Evolutionary conservation across 2,888 invertebrate species (phyloP), one percentile per base, ranked within the genome.

Genomic region (Polietes domitor): DNA sequence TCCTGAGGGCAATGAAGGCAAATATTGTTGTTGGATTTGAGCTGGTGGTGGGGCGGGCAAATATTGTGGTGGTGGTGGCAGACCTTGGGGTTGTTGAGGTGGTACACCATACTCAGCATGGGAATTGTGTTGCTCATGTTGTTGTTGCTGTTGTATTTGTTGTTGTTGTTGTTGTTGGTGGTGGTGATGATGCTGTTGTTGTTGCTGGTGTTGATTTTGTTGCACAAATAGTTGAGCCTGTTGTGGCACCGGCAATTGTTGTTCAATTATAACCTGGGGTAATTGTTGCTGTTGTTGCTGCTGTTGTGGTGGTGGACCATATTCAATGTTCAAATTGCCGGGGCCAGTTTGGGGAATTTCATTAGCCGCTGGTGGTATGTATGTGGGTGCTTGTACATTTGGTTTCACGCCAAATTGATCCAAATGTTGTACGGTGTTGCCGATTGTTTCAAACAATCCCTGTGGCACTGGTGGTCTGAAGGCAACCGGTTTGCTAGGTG

Each of bases 381-480:
- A 95, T 0, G 94, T 91, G 0, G 93, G 93, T 0, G 93, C 93
- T 86, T 93, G 93, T 10, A 92, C 91, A 0, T 91, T 89, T 70
- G 94, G 94, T 79, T 94, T 94, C 2, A 94, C 91, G 0, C 94
- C 94, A 82, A 94, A 94, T 19, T 93, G 91, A 88, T 95, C 95
- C 86, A 95, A 94, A 19, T 94, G 94, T 68, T 94, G 93, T 0
- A 94, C 94, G 0, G 93, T 93, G 72, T 95, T 94, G 0, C 94
- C 95, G 84, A 95, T 94, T 72, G 94, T 95, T 86, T 95, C 94
- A 2, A 96, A 92, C 4, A 96, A 91, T 0, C 95, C 96, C 71
- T 94, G 93, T 0, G 96, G 96, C 0, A 96, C 95, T 0, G 95
- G 94, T n/a, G 96, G 95, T 63, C 96, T 93, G 90, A 96, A 96